phyloP scores from a whole-genome alignment of 2,113 vertebrate species.

The Argyrosomus japonicus region DNA sequence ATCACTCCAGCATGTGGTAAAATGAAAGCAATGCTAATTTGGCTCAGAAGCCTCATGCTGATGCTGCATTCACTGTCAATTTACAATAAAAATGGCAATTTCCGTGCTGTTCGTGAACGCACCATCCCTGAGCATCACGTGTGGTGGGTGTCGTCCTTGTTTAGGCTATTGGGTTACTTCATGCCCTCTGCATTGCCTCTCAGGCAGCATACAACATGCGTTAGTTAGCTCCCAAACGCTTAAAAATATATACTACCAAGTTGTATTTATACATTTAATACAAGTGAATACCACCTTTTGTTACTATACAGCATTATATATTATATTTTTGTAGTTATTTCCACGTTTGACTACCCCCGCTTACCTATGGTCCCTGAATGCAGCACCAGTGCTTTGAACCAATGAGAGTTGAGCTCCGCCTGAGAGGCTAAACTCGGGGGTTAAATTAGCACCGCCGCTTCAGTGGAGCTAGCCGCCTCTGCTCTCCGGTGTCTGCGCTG shows the following conservation, averaged over 20 bases:
- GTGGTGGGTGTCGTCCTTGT: not conserved
- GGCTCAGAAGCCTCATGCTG: too few species aligned
- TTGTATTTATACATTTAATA: too few species aligned
- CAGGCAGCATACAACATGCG: not conserved
- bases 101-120: constrained; percentile 24
- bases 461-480: constrained; percentile 33
- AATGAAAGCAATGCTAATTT: not conserved
- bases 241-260: not conserved
- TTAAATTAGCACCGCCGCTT: accelerated
- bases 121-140: constrained; percentile 19
- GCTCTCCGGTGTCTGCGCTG: constrained; percentile 12
- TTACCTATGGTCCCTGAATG: not conserved
- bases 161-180: accelerated
- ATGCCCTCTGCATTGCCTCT: not conserved
- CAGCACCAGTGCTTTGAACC: not conserved
- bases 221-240: too few species aligned
- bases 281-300: not conserved
- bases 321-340: not conserved
- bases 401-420: not conserved
- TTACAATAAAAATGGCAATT: not conserved
- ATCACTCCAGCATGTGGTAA: not conserved
- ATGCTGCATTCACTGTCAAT: not conserved
- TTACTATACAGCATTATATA: too few species aligned
- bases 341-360: not conserved
- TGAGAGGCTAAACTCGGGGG: constrained; percentile 44